A percentile compares a stretch with the other conserved stretches of the same genome.
phyloP scores from a whole-genome alignment of 2,113 vertebrate genomes.

The Takifugu flavidus region DNA sequence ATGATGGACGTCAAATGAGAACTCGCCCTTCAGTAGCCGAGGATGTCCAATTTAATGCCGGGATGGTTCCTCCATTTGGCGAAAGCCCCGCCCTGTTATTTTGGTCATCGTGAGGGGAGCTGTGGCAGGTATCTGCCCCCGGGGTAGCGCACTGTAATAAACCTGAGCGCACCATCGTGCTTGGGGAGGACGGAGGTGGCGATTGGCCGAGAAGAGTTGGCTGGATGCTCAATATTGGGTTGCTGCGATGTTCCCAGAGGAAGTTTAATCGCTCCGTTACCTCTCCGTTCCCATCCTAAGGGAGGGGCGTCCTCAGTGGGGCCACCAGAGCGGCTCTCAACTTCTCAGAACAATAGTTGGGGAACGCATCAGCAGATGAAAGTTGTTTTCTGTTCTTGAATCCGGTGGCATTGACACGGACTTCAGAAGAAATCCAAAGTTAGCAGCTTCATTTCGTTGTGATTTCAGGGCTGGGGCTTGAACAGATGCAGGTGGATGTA shows the following conservation, averaged over 20 bases:
- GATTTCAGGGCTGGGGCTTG: constrained; percentile 53
- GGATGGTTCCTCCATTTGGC: constrained; percentile 45
- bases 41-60: constrained; percentile 67
- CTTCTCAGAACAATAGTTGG: too few relatives aligned
- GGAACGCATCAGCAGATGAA: constrained; percentile 2
- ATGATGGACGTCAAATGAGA: constrained; percentile 50
- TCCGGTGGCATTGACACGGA: constrained; percentile 44
- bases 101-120: constrained; percentile 49
- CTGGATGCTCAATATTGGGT: constrained; percentile 40
- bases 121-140: constrained; percentile 43
- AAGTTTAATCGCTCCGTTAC: too few relatives aligned
- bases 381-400: constrained; percentile 25
- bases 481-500: constrained; percentile 68
- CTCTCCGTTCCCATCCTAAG: too few relatives aligned
- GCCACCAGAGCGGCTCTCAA: too few relatives aligned
- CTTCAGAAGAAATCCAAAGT: constrained; percentile 48
- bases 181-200: constrained; percentile 29
- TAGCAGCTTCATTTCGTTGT: constrained; percentile 53
- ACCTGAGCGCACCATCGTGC: constrained; percentile 31
- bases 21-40: constrained; percentile 50
- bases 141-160: constrained; percentile 44
- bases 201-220: constrained; percentile 36
- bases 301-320: too few relatives aligned
- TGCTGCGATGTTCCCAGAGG: not conserved
- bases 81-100: constrained; percentile 50